These are phyloP conservation scores for Drosophila peninsularis DNA, from an alignment of 2,888 invertebrate genomes.

Conservation along the genomic window DNA sequence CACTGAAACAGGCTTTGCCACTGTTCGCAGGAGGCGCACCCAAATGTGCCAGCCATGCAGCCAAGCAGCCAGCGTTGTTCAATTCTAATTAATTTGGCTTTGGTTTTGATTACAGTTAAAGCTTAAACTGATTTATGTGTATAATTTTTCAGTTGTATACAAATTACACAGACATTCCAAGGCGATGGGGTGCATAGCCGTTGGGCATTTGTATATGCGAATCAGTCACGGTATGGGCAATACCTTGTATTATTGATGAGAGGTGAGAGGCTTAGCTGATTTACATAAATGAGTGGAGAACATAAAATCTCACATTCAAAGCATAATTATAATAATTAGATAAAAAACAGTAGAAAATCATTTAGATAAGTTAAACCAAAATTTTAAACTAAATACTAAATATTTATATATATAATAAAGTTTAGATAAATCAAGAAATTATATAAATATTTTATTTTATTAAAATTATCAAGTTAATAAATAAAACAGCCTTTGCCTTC, in stretches of 20 bases:
- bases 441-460: no score
- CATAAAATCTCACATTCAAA: no score
- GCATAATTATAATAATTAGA: not conserved
- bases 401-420: not conserved
- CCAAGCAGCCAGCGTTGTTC: slow-evolving; percentile 40
- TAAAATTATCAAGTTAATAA: not conserved
- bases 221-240: slow-evolving; percentile 28
- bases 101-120: slow-evolving; percentile 59
- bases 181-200: slow-evolving; percentile 29
- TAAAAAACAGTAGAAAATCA: no score
- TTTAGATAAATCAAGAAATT: not conserved
- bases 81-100: slow-evolving; percentile 65
- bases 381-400: no score
- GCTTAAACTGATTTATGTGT: slow-evolving; percentile 57
- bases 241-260: slow-evolving; percentile 17
- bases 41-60: not conserved
- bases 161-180: slow-evolving; percentile 40
- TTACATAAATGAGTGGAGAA: not conserved
- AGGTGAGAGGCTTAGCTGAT: not conserved
- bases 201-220: slow-evolving; percentile 31
- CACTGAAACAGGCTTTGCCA: slow-evolving; percentile 2
- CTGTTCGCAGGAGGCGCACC: not conserved
- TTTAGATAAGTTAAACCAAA: no score
- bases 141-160: slow-evolving; percentile 50
- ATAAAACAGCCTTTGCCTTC: not conserved